Evolutionary conservation across 2,113 vertebrate genomes (phyloP), one percentile per base, ranked within the genome.

Genomic region (Xiphias gladius): DNA sequence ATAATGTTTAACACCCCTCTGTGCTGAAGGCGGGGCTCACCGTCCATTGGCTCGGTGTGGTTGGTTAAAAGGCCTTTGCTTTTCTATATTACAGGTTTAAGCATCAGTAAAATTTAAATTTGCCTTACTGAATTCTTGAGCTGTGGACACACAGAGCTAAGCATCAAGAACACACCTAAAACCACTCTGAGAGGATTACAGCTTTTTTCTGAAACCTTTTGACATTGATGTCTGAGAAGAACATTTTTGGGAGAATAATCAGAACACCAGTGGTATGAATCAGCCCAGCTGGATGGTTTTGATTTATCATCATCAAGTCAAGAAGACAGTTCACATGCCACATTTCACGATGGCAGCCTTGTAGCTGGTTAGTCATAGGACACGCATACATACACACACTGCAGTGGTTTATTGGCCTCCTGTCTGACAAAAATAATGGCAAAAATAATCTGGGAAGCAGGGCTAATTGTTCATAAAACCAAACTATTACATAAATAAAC

Each of bases 291-390:
- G 66, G 26, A 84, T 73, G 58, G 76, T 71, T 71, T 37, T 79
- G 64, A 75, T 79, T 75, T 66, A 77, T 85, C 79, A 86, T 79
- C 85, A 71, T 86, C 70, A 85, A 90, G 66, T 81, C 76, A 86
- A 81, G 62, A 43, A 82, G 67, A 73, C 74, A 50, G 82, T 58
- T 22, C 65, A 72, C 72, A 76, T 61, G 66, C 64, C 76, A 86
- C 79, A 57, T 79, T 83, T 82, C 46, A 81, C 76, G n/a, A 54
- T 24, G 66, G 48, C 39, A 69, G 78, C 64, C 22, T 24, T 4
- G 35, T 64, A 41, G 80, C 54, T 76, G 68, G 54, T 77, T 84
- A 71, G 70, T 84, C 63, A 78, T 57, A 74, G 16, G 46, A 80
- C 13, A 41, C 50, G 48, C 46, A 55, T 43, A 22, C 61, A 74